A percentile compares a stretch with the other conserved stretches of the same genome.
Conservation (phyloP, 1,140 invertebrate genomes). For the Sycophaga agraensis region DNA sequence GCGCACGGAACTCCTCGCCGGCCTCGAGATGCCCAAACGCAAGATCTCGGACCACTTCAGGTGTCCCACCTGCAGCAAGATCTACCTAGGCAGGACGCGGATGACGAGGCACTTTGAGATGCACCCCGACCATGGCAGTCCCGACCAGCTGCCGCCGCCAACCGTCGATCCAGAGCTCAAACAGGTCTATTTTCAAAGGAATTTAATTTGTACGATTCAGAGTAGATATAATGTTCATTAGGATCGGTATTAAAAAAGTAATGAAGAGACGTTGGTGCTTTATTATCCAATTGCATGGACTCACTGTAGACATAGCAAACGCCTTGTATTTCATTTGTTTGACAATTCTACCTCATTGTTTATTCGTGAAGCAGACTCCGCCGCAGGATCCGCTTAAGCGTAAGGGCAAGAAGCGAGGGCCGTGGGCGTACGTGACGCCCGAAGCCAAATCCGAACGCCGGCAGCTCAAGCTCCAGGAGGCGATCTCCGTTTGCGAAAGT, state of each 20-base stretch:
- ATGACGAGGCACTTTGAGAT: slow-evolving; percentile 66
- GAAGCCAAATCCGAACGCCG: slow-evolving; percentile 55
- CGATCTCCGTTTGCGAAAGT: slow-evolving; percentile 51
- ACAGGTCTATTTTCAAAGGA: too few relatives aligned
- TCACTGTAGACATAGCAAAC: too few relatives aligned
- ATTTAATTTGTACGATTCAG: too few relatives aligned
- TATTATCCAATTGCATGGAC: too few relatives aligned
- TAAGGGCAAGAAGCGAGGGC: slow-evolving; percentile 52
- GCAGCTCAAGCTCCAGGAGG: slow-evolving; percentile 59
- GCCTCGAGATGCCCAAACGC: slow-evolving; percentile 54
- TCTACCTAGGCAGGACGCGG: slow-evolving; percentile 59
- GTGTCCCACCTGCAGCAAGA: slow-evolving; percentile 63
- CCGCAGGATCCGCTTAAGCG: slow-evolving; percentile 46
- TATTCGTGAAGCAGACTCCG: slow-evolving; percentile 28
- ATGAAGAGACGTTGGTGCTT: too few relatives aligned
- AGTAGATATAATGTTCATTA: too few relatives aligned
- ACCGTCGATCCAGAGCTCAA: slow-evolving; percentile 45
- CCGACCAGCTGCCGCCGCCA: slow-evolving; percentile 50
- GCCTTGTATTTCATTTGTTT: too few relatives aligned
- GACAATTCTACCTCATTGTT: too few relatives aligned
- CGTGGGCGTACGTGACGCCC: slow-evolving; percentile 53
- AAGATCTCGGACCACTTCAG: slow-evolving; percentile 60
- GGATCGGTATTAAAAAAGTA: too few relatives aligned
- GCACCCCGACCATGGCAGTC: slow-evolving; percentile 64
- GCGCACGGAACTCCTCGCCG: slow-evolving; percentile 49